Percentiles rank a stretch among this genome's conserved stretches.
These are phyloP conservation scores for Pagrus major DNA, from an alignment of 2,113 vertebrate species.

Conservation along the genomic window DNA sequence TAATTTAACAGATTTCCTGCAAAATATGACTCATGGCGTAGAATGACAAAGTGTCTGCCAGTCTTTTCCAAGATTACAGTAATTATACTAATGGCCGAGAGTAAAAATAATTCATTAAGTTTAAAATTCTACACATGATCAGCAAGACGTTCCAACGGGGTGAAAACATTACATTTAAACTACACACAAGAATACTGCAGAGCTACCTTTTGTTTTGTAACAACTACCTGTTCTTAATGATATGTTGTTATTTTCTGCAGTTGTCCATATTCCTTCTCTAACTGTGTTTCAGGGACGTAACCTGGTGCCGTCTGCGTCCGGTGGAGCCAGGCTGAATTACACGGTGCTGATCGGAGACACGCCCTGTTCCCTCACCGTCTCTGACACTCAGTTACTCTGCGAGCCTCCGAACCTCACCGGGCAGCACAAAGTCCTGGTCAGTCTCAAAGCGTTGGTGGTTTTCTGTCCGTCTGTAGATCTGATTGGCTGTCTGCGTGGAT, in stretches of 20 bases:
- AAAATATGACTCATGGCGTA: background rate
- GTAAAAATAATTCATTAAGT: background rate
- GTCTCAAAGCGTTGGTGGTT: conserved; percentile 41
- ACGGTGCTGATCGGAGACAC: conserved; percentile 95
- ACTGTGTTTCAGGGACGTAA: conserved; percentile 90
- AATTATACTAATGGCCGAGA: conserved; percentile 38
- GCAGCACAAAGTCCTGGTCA: conserved; percentile 96
- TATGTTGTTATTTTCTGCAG: background rate
- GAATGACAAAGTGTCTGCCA: background rate
- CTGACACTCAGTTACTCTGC: conserved; percentile 95
- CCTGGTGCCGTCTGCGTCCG: conserved; percentile 93
- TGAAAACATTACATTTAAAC: background rate
- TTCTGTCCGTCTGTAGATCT: conserved; percentile 28
- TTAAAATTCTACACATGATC: background rate
- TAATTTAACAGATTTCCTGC: conserved; percentile 14
- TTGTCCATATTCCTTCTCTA: background rate
- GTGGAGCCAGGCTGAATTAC: conserved; percentile 96
- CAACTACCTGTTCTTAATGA: background rate
- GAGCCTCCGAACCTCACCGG: conserved; percentile 95
- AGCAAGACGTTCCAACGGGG: background rate
- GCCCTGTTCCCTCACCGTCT: conserved; percentile 93
- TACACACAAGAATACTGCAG: background rate
- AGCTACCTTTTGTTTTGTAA: background rate
- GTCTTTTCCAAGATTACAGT: conserved; percentile 20
- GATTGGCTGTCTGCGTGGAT: conserved; percentile 41